A percentile compares a stretch with the other conserved stretches of the same genome.
Evolutionary conservation across 2,113 vertebrate species (phyloP).

Genomic region (Lycocorax pyrrhopterus): DNA sequence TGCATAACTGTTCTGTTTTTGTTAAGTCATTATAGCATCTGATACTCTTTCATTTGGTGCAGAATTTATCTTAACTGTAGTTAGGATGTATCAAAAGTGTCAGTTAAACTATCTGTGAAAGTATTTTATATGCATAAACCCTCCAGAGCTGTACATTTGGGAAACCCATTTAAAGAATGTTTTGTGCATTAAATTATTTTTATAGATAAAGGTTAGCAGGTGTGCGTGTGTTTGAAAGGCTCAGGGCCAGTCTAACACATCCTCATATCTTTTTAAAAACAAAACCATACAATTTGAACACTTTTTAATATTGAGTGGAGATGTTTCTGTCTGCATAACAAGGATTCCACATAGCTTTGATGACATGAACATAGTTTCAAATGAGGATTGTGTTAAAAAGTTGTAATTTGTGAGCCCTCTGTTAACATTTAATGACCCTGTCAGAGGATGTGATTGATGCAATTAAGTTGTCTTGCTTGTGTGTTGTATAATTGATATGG

Average conservation of each 20-base stretch:
- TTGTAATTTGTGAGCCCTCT: constrained; percentile 70
- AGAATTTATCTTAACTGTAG: constrained; percentile 6
- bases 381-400: constrained; percentile 62
- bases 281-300: not conserved
- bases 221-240: not conserved
- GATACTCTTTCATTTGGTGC: not conserved
- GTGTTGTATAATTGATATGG: constrained; percentile 86
- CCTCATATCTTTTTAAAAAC: not conserved
- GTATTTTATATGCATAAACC: not conserved
- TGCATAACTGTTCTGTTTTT: not conserved
- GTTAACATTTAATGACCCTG: constrained; percentile 77
- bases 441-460: constrained; percentile 79
- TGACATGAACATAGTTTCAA: constrained; percentile 30
- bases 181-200: not conserved
- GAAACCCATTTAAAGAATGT: not conserved
- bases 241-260: not conserved
- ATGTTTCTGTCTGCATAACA: not conserved
- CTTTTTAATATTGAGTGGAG: not conserved
- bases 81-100: constrained; percentile 17
- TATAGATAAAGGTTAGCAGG: not conserved
- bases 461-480: constrained; percentile 83
- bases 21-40: not conserved
- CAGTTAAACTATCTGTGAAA: constrained; percentile 20
- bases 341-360: not conserved
- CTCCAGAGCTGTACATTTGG: not conserved